A percentile compares a stretch with the other conserved stretches of the same genome.
Evolutionary conservation across 1,140 invertebrate genomes (phyloP).

Genomic region (Drosophila jambulina): DNA sequence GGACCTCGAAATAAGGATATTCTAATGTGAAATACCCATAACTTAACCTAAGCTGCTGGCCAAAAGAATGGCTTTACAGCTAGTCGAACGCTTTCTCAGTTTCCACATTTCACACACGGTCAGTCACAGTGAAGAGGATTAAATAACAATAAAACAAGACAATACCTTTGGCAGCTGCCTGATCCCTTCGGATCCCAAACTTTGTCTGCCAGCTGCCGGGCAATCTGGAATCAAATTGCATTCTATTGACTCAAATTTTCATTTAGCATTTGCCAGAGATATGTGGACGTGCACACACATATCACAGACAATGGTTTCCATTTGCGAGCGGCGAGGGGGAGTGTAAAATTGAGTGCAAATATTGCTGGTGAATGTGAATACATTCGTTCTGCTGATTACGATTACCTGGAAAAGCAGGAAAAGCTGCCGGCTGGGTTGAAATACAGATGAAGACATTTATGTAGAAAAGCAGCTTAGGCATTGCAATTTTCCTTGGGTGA

Average conservation of each 20-base stretch:
- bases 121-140: conserved; percentile 30
- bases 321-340: not conserved
- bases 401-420: conserved; percentile 16
- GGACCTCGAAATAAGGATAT: not conserved
- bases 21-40: not conserved
- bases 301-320: conserved; percentile 27
- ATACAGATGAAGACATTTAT: conserved; percentile 41
- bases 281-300: conserved; percentile 21
- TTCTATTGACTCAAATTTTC: conserved; percentile 58
- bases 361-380: conserved; percentile 54
- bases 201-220: not conserved
- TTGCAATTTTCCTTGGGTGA: conserved; percentile 17
- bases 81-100: not conserved
- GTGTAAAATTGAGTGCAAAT: conserved; percentile 54
- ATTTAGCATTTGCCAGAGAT: conserved; percentile 23
- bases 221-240: conserved; percentile 53
- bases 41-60: not conserved
- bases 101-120: conserved; percentile 1
- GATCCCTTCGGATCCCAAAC: conserved; percentile 20
- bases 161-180: conserved; percentile 3
- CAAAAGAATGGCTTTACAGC: not conserved
- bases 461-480: conserved; percentile 25
- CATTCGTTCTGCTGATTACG: conserved; percentile 57
- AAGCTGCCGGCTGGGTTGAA: not conserved
- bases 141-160: conserved; percentile 1